Evolutionary conservation across 2,888 invertebrate species (phyloP).

Genomic region (Empis livida): DNA sequence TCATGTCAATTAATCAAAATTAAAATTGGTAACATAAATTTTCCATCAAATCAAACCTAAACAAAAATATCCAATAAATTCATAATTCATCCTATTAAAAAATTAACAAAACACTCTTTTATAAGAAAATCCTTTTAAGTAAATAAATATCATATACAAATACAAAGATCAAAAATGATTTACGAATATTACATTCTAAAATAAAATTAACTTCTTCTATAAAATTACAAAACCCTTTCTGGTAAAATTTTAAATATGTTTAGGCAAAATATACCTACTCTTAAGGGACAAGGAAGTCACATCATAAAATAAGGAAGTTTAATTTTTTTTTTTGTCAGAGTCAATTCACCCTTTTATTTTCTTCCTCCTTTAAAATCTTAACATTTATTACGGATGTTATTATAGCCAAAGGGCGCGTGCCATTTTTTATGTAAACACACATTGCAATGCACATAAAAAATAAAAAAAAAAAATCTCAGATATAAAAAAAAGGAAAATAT

Average conservation of each 20-base stretch:
- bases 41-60: neutral
- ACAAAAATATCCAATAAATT: too few species aligned
- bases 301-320: too few species aligned
- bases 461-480: neutral
- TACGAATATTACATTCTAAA: too few species aligned
- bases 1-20: too few species aligned
- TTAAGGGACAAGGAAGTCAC: neutral
- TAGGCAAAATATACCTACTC: neutral
- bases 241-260: too few species aligned
- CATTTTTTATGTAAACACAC: neutral
- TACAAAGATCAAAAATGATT: too few species aligned
- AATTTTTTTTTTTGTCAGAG: too few species aligned
- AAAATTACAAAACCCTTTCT: too few species aligned
- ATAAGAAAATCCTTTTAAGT: conserved; percentile 6
- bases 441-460: neutral
- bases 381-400: conserved; percentile 6
- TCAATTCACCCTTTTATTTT: too few species aligned
- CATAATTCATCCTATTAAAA: conserved; percentile 4
- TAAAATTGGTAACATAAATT: too few species aligned
- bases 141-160: conserved; percentile 4
- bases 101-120: too few species aligned
- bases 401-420: conserved; percentile 12
- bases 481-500: neutral
- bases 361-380: neutral
- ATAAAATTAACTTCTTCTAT: too few species aligned